Percentiles rank a stretch among this genome's conserved stretches.
These are phyloP conservation scores for Dasysyrphus albostriatus DNA, from an alignment of 2,888 invertebrate species.

Conservation along the genomic window DNA sequence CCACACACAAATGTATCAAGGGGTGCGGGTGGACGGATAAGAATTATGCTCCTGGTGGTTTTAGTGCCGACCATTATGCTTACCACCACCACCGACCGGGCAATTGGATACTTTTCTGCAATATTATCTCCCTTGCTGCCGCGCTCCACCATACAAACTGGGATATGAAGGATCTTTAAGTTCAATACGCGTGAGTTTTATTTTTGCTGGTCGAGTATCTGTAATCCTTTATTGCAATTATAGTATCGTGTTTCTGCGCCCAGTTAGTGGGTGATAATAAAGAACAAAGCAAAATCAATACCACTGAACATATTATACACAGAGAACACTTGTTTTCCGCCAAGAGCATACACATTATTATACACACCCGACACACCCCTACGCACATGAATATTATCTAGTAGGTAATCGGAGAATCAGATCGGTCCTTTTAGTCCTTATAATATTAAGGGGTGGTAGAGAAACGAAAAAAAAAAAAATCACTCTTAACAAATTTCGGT, in stretches of 20 bases:
- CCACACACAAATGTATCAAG: background rate
- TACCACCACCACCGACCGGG: slow-evolving; percentile 17
- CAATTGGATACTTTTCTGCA: slow-evolving; percentile 69
- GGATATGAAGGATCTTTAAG: slow-evolving; percentile 49
- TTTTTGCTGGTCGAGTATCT: slow-evolving; percentile 36
- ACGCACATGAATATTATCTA: background rate
- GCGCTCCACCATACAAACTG: no score
- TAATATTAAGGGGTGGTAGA: background rate
- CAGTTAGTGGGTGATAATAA: slow-evolving; percentile 22
- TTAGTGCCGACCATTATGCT: slow-evolving; percentile 62
- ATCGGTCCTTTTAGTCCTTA: slow-evolving; percentile 41
- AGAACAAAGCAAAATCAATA: slow-evolving; percentile 66
- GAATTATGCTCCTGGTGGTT: slow-evolving; percentile 60
- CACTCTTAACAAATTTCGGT: slow-evolving; percentile 67
- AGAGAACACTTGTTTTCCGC: slow-evolving; percentile 66
- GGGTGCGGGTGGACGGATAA: slow-evolving; percentile 5
- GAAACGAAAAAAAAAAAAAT: slow-evolving; percentile 20
- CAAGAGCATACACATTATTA: background rate
- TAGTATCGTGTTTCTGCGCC: slow-evolving; percentile 68
- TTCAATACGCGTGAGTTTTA: slow-evolving; percentile 26
- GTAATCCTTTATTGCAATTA: slow-evolving; percentile 74
- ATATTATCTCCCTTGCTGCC: slow-evolving; percentile 31
- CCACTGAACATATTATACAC: slow-evolving; percentile 17
- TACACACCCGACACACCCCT: background rate
- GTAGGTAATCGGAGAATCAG: slow-evolving; percentile 63